Percentiles rank a stretch among this genome's conserved stretches.
These are phyloP conservation scores for Zaprionus tsacasi DNA, from an alignment of 1,140 invertebrate genomes.

Conservation along the genomic window DNA sequence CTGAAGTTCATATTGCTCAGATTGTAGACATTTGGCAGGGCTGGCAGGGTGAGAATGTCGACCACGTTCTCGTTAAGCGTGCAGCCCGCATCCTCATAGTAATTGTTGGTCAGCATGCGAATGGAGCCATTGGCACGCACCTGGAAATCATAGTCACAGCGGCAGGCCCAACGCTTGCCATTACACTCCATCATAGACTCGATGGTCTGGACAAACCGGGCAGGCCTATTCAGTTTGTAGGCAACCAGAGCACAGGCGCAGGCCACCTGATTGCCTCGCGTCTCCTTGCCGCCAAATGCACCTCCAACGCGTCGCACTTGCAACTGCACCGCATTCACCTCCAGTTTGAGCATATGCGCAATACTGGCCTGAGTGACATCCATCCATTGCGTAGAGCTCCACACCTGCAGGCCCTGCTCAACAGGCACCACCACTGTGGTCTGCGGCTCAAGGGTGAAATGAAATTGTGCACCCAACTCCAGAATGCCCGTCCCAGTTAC, in stretches of 20 bases:
- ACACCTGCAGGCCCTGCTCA: constrained; percentile 87
- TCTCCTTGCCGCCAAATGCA: constrained; percentile 89
- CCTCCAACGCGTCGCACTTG: constrained; percentile 89
- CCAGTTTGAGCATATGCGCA: constrained; percentile 85
- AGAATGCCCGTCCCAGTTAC: constrained; percentile 63
- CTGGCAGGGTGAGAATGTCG: constrained; percentile 68
- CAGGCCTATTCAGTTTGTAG: constrained; percentile 86
- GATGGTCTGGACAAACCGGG: constrained; percentile 87
- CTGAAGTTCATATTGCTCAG: constrained; percentile 84
- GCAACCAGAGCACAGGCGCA: constrained; percentile 88
- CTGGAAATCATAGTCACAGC: constrained; percentile 86
- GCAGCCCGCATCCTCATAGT: constrained; percentile 88
- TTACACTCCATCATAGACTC: constrained; percentile 88
- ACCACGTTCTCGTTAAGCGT: constrained; percentile 86
- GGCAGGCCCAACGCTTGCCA: constrained; percentile 87
- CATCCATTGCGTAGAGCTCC: constrained; percentile 88
- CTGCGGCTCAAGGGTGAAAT: constrained; percentile 88
- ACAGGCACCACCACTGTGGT: constrained; percentile 86
- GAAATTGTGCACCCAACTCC: constrained; percentile 78
- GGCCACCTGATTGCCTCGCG: constrained; percentile 85
- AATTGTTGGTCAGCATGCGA: constrained; percentile 86
- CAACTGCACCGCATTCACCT: constrained; percentile 86
- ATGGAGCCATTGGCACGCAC: constrained; percentile 88
- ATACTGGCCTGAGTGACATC: constrained; percentile 87
- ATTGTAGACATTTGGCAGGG: constrained; percentile 87